Percentiles rank a stretch among this genome's conserved stretches.
Evolutionary conservation across 2,113 vertebrate species (phyloP).

Genomic region (Vulpes ferrilata): DNA sequence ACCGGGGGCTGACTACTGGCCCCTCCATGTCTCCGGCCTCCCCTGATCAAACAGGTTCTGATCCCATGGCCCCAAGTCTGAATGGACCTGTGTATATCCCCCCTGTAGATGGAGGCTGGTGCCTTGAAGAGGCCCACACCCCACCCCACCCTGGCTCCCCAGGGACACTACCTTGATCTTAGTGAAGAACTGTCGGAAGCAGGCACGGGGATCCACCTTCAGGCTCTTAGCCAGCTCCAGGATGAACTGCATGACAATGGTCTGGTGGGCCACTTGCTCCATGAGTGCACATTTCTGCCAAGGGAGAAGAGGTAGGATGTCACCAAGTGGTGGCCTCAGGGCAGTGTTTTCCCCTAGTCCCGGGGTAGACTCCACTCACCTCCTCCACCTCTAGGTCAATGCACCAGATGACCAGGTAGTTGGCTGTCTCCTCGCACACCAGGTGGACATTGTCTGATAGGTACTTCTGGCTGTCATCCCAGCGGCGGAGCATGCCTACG

Average conservation of each 20-base stretch:
- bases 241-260: conserved; percentile 98
- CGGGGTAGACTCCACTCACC: conserved; percentile 81
- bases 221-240: conserved; percentile 96
- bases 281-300: conserved; percentile 94
- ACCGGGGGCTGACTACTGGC: background rate
- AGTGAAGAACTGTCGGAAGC: conserved; percentile 96
- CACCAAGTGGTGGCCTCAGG: fast-evolving
- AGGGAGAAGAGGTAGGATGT: fast-evolving
- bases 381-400: conserved; percentile 98
- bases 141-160: fast-evolving
- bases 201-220: conserved; percentile 95
- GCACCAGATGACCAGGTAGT: conserved; percentile 98
- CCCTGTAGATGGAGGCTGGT: background rate
- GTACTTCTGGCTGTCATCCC: conserved; percentile 98
- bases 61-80: background rate
- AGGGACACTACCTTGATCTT: conserved; percentile 92
- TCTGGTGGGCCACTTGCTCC: conserved; percentile 98
- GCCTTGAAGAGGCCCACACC: background rate
- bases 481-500: conserved; percentile 95
- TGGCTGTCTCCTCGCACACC: conserved; percentile 97
- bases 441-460: conserved; percentile 94
- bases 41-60: background rate
- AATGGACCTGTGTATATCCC: background rate
- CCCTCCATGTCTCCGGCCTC: fast-evolving
- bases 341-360: fast-evolving